These are phyloP conservation scores for Olivierus martensii DNA, from an alignment of 1,140 invertebrate species.

Conservation along the genomic window DNA sequence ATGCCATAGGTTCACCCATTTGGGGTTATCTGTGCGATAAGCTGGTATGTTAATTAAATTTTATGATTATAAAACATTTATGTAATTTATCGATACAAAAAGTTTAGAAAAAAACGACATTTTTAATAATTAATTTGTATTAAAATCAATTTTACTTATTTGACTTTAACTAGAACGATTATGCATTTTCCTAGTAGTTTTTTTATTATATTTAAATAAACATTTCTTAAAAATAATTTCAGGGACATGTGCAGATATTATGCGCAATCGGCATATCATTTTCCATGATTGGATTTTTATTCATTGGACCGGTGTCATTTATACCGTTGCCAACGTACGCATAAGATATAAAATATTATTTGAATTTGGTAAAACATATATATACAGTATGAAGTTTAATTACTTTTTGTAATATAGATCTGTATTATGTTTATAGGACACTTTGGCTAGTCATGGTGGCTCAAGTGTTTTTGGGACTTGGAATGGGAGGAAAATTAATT, in stretches of 20 bases:
- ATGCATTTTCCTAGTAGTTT: too few species aligned
- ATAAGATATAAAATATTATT: not conserved
- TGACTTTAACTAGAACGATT: too few species aligned
- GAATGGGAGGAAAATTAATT: conserved; percentile 60
- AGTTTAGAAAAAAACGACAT: too few species aligned
- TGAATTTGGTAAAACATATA: too few species aligned
- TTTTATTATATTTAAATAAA: too few species aligned
- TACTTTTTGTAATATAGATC: too few species aligned
- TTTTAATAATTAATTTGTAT: too few species aligned
- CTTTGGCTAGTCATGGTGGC: conserved; percentile 52
- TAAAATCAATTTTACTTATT: too few species aligned
- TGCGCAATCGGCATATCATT: conserved; percentile 7
- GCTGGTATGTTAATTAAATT: too few species aligned
- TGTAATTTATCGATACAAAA: too few species aligned
- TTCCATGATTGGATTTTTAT: conserved; percentile 11
- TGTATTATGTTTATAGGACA: conserved; percentile 30
- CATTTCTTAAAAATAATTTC: conserved; percentile 11
- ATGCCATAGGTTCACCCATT: conserved; percentile 59
- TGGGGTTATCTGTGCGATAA: conserved; percentile 66
- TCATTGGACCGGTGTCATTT: conserved; percentile 20
- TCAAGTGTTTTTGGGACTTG: conserved; percentile 58
- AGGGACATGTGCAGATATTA: conserved; percentile 13
- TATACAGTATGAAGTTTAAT: too few species aligned
- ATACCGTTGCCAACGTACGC: conserved; percentile 19
- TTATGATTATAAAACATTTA: too few species aligned